phyloP scores from a whole-genome alignment of 2,113 vertebrate genomes.

The Lampris megalopsis region DNA sequence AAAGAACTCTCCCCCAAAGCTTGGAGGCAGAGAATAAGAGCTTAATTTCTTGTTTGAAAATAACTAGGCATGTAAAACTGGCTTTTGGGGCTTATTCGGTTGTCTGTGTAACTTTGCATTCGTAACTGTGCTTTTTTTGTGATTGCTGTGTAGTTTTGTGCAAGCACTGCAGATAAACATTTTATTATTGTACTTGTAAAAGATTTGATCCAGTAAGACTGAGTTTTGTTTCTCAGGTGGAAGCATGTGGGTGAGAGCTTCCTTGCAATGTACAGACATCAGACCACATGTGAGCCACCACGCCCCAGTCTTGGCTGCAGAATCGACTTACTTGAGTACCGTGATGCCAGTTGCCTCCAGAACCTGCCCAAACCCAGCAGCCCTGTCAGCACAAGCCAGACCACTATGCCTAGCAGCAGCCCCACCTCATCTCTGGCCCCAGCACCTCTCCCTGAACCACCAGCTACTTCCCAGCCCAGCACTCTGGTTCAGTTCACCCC shows the following conservation, averaged over 20 bases:
- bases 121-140: no score
- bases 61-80: no score
- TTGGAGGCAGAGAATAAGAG: no score
- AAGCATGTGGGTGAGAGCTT: constrained; percentile 93
- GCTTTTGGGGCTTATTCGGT: no score
- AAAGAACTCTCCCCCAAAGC: no score
- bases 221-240: constrained; percentile 84
- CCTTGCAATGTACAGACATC: constrained; percentile 92
- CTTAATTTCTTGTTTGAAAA: no score
- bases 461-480: constrained; percentile 57
- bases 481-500: constrained; percentile 56
- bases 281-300: constrained; percentile 91
- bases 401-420: constrained; percentile 79
- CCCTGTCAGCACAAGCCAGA: constrained; percentile 82
- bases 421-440: constrained; percentile 77
- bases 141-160: no score
- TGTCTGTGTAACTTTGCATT: no score
- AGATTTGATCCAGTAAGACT: neutral
- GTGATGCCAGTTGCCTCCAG: constrained; percentile 82
- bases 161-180: neutral
- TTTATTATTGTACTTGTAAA: neutral
- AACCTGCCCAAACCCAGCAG: constrained; percentile 80
- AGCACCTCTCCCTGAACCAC: constrained; percentile 64
- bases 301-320: constrained; percentile 90
- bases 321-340: constrained; percentile 92